phyloP scores from a whole-genome alignment of 2,113 vertebrate species.

The Takifugu bimaculatus region DNA sequence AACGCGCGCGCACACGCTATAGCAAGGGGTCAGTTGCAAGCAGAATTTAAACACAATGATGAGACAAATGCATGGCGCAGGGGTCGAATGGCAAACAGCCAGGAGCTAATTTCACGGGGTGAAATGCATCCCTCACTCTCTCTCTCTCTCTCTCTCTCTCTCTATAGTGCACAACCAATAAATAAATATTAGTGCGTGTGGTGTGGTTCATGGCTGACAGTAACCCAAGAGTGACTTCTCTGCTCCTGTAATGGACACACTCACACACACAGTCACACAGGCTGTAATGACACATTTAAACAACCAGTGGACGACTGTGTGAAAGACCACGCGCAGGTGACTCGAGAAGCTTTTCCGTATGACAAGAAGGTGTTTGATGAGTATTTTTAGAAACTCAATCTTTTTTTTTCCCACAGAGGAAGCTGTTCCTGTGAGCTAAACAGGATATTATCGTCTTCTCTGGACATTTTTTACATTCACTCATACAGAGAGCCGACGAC shows the following conservation, averaged over 20 bases:
- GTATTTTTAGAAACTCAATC: constrained; percentile 33
- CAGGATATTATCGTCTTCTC: not conserved
- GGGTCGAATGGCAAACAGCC: constrained; percentile 23
- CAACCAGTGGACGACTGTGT: constrained; percentile 41
- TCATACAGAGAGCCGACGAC: not conserved
- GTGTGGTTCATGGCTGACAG: constrained; percentile 30
- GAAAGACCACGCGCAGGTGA: constrained; percentile 12
- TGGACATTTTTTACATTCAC: not conserved
- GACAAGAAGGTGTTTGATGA: constrained; percentile 9
- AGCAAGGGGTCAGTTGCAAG: constrained; percentile 48
- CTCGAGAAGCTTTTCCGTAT: constrained; percentile 4
- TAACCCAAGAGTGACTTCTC: constrained; percentile 38
- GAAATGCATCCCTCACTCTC: not conserved
- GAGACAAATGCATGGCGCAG: constrained; percentile 7
- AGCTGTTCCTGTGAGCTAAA: constrained; percentile 6
- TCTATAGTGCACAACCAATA: constrained; percentile 10
- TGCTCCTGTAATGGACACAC: constrained; percentile 55
- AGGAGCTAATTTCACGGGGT: not conserved
- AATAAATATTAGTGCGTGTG: constrained; percentile 28
- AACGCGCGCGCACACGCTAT: constrained; percentile 19
- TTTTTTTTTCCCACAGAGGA: constrained; percentile 6
- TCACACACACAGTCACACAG: constrained; percentile 35
- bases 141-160: not conserved
- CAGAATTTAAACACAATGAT: constrained; percentile 35
- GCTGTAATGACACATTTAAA: constrained; percentile 66